These are phyloP conservation scores for Caranx melampygus DNA, from an alignment of 2,113 vertebrate species.

Conservation along the genomic window DNA sequence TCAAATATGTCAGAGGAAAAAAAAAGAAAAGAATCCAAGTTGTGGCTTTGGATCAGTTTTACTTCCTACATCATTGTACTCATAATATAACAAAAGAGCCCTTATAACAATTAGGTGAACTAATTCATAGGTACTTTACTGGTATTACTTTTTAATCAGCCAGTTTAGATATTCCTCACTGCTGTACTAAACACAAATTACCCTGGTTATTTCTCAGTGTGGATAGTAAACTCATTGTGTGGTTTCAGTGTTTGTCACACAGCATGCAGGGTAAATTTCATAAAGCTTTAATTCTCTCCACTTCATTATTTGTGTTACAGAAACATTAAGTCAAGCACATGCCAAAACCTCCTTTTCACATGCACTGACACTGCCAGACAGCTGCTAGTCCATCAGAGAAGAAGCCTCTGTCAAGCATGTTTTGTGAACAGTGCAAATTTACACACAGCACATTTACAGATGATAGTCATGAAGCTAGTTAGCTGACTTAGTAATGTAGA, in stretches of 20 bases:
- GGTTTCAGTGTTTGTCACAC: conserved; percentile 56
- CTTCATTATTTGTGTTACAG: conserved; percentile 33
- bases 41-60: conserved; percentile 28
- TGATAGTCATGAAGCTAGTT: conserved; percentile 4
- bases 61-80: conserved; percentile 10
- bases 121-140: conserved; percentile 34
- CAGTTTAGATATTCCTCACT: conserved; percentile 41
- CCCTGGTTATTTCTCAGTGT: conserved; percentile 32
- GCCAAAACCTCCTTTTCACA: conserved; percentile 55
- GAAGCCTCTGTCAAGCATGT: conserved; percentile 49
- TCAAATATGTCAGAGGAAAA: conserved; percentile 16
- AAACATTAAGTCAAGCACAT: conserved; percentile 27
- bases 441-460: conserved; percentile 35
- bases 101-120: conserved; percentile 8
- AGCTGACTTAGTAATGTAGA: conserved; percentile 30
- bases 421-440: conserved; percentile 45
- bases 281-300: conserved; percentile 51
- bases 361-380: conserved; percentile 72
- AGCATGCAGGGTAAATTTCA: conserved; percentile 59
- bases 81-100: conserved; percentile 23
- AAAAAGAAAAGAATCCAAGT: conserved; percentile 21
- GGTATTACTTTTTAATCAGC: conserved; percentile 40
- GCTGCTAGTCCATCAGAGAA: conserved; percentile 39
- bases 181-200: conserved; percentile 23
- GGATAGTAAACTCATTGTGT: conserved; percentile 43